Evolutionary conservation across 2,797 vertebrate genomes (phyloP), one percentile per base, ranked within the genome.

Genomic region (Myripristis jacobus): DNA sequence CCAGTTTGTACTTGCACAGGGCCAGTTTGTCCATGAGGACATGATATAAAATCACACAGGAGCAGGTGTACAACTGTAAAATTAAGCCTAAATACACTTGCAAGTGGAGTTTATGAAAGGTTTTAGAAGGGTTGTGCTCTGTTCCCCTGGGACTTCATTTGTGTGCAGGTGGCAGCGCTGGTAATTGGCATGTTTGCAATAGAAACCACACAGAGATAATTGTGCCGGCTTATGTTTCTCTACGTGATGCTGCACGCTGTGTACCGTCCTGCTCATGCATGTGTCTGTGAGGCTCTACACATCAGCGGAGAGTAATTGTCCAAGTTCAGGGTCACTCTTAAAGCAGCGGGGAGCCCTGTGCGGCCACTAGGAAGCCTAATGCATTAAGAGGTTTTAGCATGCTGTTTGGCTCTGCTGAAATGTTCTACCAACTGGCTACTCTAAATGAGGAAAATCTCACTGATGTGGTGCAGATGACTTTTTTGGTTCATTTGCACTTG

Each of bases 161-260:
- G 68, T 70, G 60, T 84, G 76, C 82, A 87, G 78, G 60, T 88
- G 75, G 81, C 56, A 13, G 51, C 29, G 41, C 18, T 3, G n/a
- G 50, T 81, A 79, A 85, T 82, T 80, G 79, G 51, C 44, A 73
- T 56, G 82, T 88, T 87, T 82, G 62, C 66, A 76, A 56, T 60
- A 51, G 77, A 76, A 80, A 65, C 67, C 81, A 81, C 24, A 74
- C 70, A 81, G 85, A 79, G 85, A 89, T 87, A 83, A 90, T 84
- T 79, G 71, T 62, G 54, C 55, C 1, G 55, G 74, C 75, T 79
- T 81, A 75, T 84, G 82, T 73, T 81, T 79, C 78, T 73, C 77
- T 29, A 64, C 31, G n/a, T 79, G 80, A 73, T 25, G 60, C 61
- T 52, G 61, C 64, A 31, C 66, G 51, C 38, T 22, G 10, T 46